A percentile compares a stretch with the other conserved stretches of the same genome.
These are phyloP conservation scores for Conger conger DNA, from an alignment of 2,113 vertebrate species.

Conservation along the genomic window DNA sequence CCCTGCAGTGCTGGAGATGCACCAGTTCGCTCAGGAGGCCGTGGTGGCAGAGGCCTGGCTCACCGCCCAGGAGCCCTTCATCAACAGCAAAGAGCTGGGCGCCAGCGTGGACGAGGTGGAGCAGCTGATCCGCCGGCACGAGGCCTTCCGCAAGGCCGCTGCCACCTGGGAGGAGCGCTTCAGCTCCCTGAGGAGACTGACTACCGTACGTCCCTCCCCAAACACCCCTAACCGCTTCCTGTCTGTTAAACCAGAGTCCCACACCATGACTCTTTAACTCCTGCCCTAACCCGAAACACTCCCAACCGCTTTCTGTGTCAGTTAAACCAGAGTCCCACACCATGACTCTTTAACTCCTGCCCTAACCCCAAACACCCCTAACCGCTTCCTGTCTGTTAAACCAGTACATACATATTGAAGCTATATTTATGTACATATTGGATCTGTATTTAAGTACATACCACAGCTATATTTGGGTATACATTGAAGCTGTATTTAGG, in stretches of 20 bases:
- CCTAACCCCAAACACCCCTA: too few relatives aligned
- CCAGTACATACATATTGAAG: too few relatives aligned
- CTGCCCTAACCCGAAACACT: too few relatives aligned
- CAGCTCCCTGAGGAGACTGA: slow-evolving; percentile 87
- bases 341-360: too few relatives aligned
- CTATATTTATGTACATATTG: background rate
- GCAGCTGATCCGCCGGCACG: slow-evolving; percentile 90
- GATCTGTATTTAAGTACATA: background rate
- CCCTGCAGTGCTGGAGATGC: slow-evolving; percentile 84
- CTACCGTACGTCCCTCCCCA: slow-evolving; percentile 68
- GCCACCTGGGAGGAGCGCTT: slow-evolving; percentile 92
- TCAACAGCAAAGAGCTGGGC: slow-evolving; percentile 87
- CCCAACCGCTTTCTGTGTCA: too few relatives aligned
- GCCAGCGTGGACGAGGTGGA: slow-evolving; percentile 92
- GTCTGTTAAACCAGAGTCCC: too few relatives aligned
- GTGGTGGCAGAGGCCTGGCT: slow-evolving; percentile 93
- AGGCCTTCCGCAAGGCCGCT: slow-evolving; percentile 89
- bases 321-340: too few relatives aligned
- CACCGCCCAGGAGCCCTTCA: slow-evolving; percentile 84
- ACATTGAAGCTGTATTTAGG: background rate
- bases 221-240: too few relatives aligned
- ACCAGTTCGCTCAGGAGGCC: slow-evolving; percentile 94
- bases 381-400: too few relatives aligned
- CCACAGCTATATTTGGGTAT: background rate
- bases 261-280: too few relatives aligned